phyloP scores from a whole-genome alignment of 2,797 vertebrate genomes.

The Lindbergichthys nudifrons region DNA sequence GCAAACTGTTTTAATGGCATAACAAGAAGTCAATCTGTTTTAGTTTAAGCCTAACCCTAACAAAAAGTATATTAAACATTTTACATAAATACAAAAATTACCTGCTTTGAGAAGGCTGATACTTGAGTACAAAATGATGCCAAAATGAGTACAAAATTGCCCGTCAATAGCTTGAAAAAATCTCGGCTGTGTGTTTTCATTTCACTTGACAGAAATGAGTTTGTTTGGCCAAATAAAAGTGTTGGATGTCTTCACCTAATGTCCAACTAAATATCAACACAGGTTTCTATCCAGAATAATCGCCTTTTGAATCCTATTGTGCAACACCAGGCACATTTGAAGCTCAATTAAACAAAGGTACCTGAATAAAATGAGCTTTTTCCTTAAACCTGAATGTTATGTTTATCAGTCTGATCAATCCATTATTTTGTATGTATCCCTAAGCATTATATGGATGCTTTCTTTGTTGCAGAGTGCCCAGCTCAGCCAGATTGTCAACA shows the following conservation, averaged over 20 bases:
- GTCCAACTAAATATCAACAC: too few species aligned
- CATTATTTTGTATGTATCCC: not conserved
- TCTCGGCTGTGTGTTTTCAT: not conserved
- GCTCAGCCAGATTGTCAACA: conserved; percentile 93
- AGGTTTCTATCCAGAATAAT: too few species aligned
- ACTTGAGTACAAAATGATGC: not conserved
- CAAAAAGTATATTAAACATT: not conserved
- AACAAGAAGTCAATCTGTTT: not conserved
- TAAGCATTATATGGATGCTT: conserved; percentile 12
- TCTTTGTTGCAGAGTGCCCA: conserved; percentile 89
- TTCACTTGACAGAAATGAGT: not conserved
- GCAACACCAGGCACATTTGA: too few species aligned
- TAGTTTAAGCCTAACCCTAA: not conserved
- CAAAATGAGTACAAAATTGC: not conserved
- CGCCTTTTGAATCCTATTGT: too few species aligned
- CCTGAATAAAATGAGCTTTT: too few species aligned
- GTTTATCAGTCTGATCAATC: not conserved
- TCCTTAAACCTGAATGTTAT: too few species aligned
- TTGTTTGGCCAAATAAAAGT: not conserved
- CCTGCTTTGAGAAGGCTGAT: not conserved
- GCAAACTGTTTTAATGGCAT: not conserved
- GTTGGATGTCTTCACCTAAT: too few species aligned
- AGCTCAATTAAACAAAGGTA: too few species aligned
- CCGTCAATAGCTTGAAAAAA: not conserved
- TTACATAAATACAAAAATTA: not conserved